Conservation (phyloP, 2,797 vertebrate genomes). For the Enteromius anoplus region DNA sequence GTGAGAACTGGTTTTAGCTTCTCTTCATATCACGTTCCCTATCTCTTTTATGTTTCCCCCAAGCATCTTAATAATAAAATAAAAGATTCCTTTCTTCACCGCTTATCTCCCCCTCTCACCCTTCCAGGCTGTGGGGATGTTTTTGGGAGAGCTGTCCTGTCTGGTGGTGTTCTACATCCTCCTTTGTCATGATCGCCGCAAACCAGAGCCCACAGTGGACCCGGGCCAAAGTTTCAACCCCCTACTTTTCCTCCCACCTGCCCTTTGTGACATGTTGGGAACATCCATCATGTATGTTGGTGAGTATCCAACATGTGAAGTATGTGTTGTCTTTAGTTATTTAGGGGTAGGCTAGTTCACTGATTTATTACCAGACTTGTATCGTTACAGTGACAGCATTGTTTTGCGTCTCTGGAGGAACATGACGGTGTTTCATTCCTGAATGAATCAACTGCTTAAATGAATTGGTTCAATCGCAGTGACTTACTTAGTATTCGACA, state of each 20-base stretch:
- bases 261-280: constrained; percentile 90
- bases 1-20: constrained; percentile 21
- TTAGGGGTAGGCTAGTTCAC: not conserved
- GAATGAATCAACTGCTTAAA: too few species aligned
- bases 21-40: not conserved
- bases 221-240: constrained; percentile 82
- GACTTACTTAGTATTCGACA: too few species aligned
- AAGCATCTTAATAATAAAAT: not conserved
- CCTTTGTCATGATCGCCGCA: constrained; percentile 74
- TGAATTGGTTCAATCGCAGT: too few species aligned
- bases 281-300: constrained; percentile 97
- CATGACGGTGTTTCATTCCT: too few species aligned
- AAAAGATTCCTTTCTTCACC: not conserved
- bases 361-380: not conserved
- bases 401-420: too few species aligned
- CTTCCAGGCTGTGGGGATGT: constrained; percentile 90
- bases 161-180: constrained; percentile 86
- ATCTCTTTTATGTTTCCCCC: too few species aligned
- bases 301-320: constrained; percentile 65
- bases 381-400: not conserved
- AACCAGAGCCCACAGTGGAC: constrained; percentile 74
- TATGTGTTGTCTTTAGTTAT: not conserved
- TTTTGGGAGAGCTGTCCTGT: constrained; percentile 91
- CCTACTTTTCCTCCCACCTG: constrained; percentile 88
- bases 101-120: not conserved